Evolutionary conservation across 2,888 invertebrate species (phyloP).

Genomic region (Zele albiditarsus): DNA sequence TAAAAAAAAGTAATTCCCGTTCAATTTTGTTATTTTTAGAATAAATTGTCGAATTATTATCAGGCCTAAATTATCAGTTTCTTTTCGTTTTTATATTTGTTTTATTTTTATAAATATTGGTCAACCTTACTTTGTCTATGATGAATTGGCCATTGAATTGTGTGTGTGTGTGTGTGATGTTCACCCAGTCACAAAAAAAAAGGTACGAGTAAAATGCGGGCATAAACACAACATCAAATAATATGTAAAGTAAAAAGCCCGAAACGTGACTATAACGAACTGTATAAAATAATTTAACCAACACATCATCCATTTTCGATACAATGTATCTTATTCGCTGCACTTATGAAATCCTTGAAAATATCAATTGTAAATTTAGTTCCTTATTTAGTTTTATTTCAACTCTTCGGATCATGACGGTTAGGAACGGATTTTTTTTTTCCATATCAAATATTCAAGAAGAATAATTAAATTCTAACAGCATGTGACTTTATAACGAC

Average conservation of each 20-base stretch:
- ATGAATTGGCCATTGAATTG: neutral
- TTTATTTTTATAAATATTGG: neutral
- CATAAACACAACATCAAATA: slow-evolving; percentile 6
- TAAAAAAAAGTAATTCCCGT: neutral
- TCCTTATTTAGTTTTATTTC: neutral
- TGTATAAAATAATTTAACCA: slow-evolving; percentile 28
- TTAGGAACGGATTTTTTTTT: neutral
- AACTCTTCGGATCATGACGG: slow-evolving; percentile 26
- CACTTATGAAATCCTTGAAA: neutral
- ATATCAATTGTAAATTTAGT: slow-evolving; percentile 22
- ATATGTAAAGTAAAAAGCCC: slow-evolving; percentile 15
- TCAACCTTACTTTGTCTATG: slow-evolving; percentile 5
- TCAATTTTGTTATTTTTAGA: slow-evolving; percentile 21
- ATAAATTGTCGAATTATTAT: neutral
- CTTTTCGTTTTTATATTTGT: slow-evolving; percentile 33
- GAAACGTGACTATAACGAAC: slow-evolving; percentile 30
- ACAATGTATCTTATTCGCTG: neutral
- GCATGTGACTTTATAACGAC: slow-evolving; percentile 14
- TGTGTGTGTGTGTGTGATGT: slow-evolving; percentile 34
- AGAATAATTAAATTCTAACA: neutral
- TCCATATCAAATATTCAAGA: slow-evolving; percentile 3
- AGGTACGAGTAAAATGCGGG: neutral
- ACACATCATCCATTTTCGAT: neutral
- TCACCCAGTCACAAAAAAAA: slow-evolving; percentile 34
- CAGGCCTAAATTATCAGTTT: slow-evolving; percentile 30